Conservation (phyloP, 2,888 invertebrate genomes). For the Orchestes rusci region DNA sequence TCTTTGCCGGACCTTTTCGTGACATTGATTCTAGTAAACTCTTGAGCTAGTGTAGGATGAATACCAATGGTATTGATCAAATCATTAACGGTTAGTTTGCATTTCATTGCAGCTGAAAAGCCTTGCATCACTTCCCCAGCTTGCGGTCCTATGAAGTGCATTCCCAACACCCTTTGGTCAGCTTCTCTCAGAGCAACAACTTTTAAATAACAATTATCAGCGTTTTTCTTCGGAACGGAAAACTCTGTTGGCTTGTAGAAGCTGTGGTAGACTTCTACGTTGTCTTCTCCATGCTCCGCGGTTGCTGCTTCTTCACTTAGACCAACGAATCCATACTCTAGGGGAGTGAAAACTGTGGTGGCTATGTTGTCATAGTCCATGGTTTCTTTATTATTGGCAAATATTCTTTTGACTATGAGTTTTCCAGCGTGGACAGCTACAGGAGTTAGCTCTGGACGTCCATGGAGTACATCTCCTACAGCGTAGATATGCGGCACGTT, state of each 20-base stretch:
- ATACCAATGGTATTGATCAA: slow-evolving; percentile 82
- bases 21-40: slow-evolving; percentile 80
- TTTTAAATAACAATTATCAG: slow-evolving; percentile 87
- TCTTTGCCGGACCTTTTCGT: slow-evolving; percentile 88
- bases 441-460: slow-evolving; percentile 84
- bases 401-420: slow-evolving; percentile 70
- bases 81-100: slow-evolving; percentile 72
- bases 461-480: slow-evolving; percentile 80
- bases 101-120: slow-evolving; percentile 80
- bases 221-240: slow-evolving; percentile 82
- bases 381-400: slow-evolving; percentile 49
- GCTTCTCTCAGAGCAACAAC: slow-evolving; percentile 61
- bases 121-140: slow-evolving; percentile 95
- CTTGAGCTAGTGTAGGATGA: slow-evolving; percentile 91
- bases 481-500: slow-evolving; percentile 84
- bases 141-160: slow-evolving; percentile 85
- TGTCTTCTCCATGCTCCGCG: slow-evolving; percentile 60
- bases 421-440: slow-evolving; percentile 90
- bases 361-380: slow-evolving; percentile 87
- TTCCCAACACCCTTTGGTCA: slow-evolving; percentile 72
- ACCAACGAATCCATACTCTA: slow-evolving; percentile 93
- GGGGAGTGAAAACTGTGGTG: slow-evolving; percentile 94
- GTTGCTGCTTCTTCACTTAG: slow-evolving; percentile 82
- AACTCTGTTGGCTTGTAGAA: slow-evolving; percentile 94
- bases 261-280: slow-evolving; percentile 86